Evolutionary conservation across 2,113 vertebrate genomes (phyloP).

Genomic region (Oryctolagus cuniculus): DNA sequence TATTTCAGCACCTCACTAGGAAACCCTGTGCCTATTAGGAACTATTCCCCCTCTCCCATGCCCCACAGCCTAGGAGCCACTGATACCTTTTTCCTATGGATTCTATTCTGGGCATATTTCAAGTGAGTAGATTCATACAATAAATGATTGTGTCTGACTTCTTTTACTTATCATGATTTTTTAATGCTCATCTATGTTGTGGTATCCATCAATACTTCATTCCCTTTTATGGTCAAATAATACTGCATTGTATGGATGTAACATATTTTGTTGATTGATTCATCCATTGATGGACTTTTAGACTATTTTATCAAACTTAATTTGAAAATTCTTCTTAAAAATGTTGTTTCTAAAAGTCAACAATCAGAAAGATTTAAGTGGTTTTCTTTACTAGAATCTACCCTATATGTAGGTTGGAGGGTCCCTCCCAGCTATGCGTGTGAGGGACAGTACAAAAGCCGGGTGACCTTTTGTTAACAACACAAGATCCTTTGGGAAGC

Average conservation of each 20-base stretch:
- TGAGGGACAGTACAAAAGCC: background rate
- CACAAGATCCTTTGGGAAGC: background rate
- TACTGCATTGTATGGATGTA: background rate
- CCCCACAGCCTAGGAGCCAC: background rate
- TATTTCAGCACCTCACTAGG: background rate
- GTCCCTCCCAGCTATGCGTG: background rate
- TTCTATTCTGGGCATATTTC: background rate
- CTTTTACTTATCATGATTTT: background rate
- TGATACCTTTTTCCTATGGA: background rate
- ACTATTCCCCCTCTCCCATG: too few species aligned
- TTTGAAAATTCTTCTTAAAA: background rate
- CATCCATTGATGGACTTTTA: background rate
- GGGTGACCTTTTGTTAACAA: background rate
- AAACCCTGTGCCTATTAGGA: background rate
- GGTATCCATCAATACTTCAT: background rate
- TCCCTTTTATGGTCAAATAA: background rate
- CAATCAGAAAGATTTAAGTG: background rate
- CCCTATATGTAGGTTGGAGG: background rate
- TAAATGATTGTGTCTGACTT: background rate
- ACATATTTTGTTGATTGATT: conserved; percentile 2
- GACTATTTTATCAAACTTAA: background rate
- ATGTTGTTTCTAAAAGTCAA: background rate
- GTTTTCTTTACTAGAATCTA: background rate
- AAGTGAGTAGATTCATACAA: background rate
- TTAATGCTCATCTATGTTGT: background rate